Conservation (phyloP, 2,113 vertebrate species). For the Naja naja region DNA sequence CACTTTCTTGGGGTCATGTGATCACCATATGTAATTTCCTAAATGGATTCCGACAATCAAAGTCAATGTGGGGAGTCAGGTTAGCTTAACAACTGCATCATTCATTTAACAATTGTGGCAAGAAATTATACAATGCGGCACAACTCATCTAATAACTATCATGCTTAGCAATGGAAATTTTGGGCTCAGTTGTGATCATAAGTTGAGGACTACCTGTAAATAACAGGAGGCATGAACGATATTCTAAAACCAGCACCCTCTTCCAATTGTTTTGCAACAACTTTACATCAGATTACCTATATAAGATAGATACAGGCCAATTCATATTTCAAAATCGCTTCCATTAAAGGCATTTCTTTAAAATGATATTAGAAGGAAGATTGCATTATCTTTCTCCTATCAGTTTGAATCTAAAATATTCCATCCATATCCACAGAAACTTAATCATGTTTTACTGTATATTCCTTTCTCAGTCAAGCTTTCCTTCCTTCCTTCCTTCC, state of each 20-base stretch:
- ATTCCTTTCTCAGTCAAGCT: neutral
- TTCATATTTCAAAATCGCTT: neutral
- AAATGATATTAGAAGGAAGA: neutral
- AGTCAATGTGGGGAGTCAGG: too few species aligned
- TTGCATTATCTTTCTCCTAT: neutral
- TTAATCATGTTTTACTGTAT: neutral
- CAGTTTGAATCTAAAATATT: neutral
- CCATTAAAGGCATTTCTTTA: neutral
- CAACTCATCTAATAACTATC: neutral
- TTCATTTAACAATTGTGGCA: neutral
- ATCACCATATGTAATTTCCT: too few species aligned
- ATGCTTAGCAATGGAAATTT: neutral
- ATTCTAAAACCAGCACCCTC: neutral
- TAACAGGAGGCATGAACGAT: neutral
- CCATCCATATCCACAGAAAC: neutral
- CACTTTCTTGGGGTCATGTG: too few species aligned
- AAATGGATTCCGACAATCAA: too few species aligned
- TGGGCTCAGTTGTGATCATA: neutral
- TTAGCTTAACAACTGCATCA: too few species aligned
- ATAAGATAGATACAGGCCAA: neutral
- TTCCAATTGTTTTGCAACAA: neutral
- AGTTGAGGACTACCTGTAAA: neutral
- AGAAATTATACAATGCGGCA: neutral
- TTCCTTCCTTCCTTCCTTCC: too few species aligned
- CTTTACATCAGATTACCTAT: neutral